phyloP scores from a whole-genome alignment of 2,888 invertebrate genomes.

The Eupithecia pulchellata region DNA sequence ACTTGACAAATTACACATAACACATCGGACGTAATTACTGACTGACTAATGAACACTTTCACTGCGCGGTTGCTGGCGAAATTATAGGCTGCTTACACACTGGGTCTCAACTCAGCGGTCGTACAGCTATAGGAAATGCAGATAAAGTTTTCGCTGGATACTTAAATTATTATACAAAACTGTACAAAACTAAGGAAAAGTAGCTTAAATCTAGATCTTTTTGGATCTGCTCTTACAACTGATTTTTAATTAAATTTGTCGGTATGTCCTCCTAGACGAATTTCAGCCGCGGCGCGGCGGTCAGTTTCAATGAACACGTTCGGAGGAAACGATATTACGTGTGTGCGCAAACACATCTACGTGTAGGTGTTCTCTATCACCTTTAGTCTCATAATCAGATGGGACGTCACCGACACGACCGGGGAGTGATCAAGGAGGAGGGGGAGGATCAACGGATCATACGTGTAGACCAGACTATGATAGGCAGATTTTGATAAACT shows the following conservation, averaged over 20 bases:
- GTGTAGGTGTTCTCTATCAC: neutral
- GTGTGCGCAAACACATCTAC: neutral
- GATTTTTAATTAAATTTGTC: neutral
- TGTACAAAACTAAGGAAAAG: no score
- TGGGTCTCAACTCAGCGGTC: neutral
- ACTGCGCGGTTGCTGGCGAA: slow-evolving; percentile 13
- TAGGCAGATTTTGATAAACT: neutral
- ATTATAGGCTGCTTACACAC: slow-evolving; percentile 2
- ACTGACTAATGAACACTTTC: slow-evolving; percentile 18
- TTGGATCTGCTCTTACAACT: neutral
- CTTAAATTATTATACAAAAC: neutral
- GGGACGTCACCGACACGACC: neutral
- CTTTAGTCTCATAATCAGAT: neutral
- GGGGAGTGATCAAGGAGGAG: neutral
- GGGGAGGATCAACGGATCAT: neutral
- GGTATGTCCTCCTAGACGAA: neutral
- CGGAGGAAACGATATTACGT: no score
- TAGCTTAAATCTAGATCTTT: neutral
- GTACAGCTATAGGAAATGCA: neutral
- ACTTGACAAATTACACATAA: slow-evolving; percentile 4
- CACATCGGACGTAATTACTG: slow-evolving; percentile 18
- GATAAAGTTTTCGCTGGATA: neutral
- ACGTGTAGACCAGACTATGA: no score
- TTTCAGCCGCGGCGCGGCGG: neutral
- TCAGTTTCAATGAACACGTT: neutral